Conservation (phyloP, 1,140 invertebrate species). For the Aphelenchoides fujianensis region DNA sequence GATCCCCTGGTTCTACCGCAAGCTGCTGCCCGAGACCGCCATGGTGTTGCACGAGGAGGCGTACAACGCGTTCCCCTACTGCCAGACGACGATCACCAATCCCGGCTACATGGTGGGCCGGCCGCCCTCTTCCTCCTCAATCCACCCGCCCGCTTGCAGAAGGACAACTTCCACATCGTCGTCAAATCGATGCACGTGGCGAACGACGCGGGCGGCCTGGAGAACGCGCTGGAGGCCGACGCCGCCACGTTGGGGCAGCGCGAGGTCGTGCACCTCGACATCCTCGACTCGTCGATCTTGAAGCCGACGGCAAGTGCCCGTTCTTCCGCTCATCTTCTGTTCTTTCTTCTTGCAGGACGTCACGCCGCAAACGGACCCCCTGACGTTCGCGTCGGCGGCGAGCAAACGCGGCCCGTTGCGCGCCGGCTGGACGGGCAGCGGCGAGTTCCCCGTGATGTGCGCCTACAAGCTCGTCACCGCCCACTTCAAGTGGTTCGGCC, state of each 20-base stretch:
- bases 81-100: slow-evolving; percentile 73
- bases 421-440: slow-evolving; percentile 71
- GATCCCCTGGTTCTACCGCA: slow-evolving; percentile 70
- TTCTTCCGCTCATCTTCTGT: not conserved
- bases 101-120: slow-evolving; percentile 9
- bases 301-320: not conserved
- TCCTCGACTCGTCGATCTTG: slow-evolving; percentile 16
- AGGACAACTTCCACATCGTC: slow-evolving; percentile 82
- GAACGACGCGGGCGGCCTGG: not conserved
- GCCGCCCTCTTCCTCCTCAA: slow-evolving; percentile 62
- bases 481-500: slow-evolving; percentile 97
- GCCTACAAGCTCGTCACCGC: slow-evolving; percentile 94
- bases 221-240: slow-evolving; percentile 6
- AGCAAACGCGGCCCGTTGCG: slow-evolving; percentile 87
- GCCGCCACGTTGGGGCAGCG: slow-evolving; percentile 34
- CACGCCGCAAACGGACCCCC: slow-evolving; percentile 82
- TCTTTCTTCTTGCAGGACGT: slow-evolving; percentile 70
- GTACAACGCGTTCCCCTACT: slow-evolving; percentile 99
- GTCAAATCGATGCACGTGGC: slow-evolving; percentile 90
- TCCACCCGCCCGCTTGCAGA: slow-evolving; percentile 57
- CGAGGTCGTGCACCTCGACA: slow-evolving; percentile 42
- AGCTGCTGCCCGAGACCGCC: slow-evolving; percentile 87
- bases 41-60: slow-evolving; percentile 96
- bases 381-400: slow-evolving; percentile 82
- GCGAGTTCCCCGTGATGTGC: slow-evolving; percentile 83